These are phyloP conservation scores for Cantharis lateralis DNA, from an alignment of 2,888 invertebrate species.

Conservation along the genomic window DNA sequence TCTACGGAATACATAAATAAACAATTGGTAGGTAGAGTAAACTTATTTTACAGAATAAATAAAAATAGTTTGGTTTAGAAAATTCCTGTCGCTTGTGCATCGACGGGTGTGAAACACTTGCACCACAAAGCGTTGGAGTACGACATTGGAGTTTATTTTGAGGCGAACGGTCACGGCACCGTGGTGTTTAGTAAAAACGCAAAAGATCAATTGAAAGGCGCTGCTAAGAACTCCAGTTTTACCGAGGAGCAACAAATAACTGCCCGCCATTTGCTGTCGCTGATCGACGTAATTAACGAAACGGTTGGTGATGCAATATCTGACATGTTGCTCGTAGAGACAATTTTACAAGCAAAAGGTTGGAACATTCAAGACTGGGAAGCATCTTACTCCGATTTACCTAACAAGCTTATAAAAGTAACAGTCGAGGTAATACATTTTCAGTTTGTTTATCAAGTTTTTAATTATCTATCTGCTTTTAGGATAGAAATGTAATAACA, in stretches of 20 bases:
- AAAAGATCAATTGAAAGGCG: constrained; percentile 61
- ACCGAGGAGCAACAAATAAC: constrained; percentile 57
- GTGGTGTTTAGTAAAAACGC: constrained; percentile 79
- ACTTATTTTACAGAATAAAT: neutral
- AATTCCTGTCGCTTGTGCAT: constrained; percentile 88
- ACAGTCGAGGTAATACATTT: constrained; percentile 66
- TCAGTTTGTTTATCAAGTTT: neutral
- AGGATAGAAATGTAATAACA: constrained; percentile 82
- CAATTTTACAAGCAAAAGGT: constrained; percentile 80
- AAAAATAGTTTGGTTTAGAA: constrained; percentile 65
- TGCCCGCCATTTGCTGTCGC: constrained; percentile 66
- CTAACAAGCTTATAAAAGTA: constrained; percentile 87
- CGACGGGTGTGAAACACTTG: constrained; percentile 96
- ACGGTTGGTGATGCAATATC: constrained; percentile 97
- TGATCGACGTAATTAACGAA: constrained; percentile 90
- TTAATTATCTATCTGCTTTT: constrained; percentile 8
- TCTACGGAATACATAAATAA: constrained; percentile 89
- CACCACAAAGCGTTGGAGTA: constrained; percentile 89
- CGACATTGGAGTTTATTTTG: constrained; percentile 97
- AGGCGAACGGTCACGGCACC: constrained; percentile 99
- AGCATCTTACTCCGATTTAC: constrained; percentile 80
- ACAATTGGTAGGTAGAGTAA: constrained; percentile 61
- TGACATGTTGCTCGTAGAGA: constrained; percentile 92
- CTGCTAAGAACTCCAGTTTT: constrained; percentile 49
- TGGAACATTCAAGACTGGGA: constrained; percentile 84